Conservation (phyloP, 2,113 vertebrate genomes). For the Struthio camelus region DNA sequence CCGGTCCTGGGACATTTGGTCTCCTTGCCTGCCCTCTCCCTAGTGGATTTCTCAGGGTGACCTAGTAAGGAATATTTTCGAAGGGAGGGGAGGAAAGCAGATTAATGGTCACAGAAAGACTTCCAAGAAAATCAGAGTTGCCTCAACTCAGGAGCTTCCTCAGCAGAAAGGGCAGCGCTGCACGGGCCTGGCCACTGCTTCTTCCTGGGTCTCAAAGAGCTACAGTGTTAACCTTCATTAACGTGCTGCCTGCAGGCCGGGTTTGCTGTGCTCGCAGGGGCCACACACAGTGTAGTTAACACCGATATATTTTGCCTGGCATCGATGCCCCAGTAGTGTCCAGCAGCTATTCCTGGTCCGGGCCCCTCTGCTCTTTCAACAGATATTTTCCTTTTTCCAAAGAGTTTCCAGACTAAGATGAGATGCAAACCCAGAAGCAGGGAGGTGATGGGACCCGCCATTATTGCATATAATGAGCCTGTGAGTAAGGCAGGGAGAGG, state of each 20-base stretch:
- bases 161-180: background rate
- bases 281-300: rapidly evolving
- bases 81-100: background rate
- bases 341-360: background rate
- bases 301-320: too few species aligned
- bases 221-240: rapidly evolving
- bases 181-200: background rate
- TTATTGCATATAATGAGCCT: too few species aligned
- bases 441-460: background rate
- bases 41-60: background rate
- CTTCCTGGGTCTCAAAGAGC: background rate
- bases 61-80: background rate
- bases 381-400: background rate
- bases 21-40: background rate
- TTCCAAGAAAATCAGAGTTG: background rate
- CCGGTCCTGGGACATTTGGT: background rate
- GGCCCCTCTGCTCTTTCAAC: background rate
- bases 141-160: background rate
- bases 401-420: background rate
- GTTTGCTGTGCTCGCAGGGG: too few species aligned
- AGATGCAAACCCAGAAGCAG: background rate
- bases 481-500: too few species aligned
- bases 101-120: background rate
- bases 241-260: rapidly evolving
- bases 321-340: background rate